These are phyloP conservation scores for Phytoseiulus persimilis DNA, from an alignment of 2,888 invertebrate species.

Conservation along the genomic window DNA sequence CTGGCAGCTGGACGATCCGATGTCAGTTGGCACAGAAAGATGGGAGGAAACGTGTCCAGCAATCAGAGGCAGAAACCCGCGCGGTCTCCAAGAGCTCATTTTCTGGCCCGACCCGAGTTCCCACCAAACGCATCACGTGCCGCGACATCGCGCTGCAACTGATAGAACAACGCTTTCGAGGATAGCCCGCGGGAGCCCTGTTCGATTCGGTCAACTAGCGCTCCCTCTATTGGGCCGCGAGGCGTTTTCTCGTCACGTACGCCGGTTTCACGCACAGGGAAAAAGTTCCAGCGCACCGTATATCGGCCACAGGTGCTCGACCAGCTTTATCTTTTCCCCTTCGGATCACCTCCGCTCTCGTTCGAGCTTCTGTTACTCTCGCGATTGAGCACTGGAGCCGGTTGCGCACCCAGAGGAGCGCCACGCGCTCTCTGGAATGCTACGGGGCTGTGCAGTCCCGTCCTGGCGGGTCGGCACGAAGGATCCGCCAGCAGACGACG, in stretches of 20 bases:
- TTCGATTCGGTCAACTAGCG: background rate
- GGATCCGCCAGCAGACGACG: background rate
- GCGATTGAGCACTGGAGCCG: background rate
- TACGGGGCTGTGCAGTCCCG: background rate
- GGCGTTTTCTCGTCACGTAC: background rate
- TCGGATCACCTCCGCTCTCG: background rate
- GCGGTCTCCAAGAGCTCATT: too few relatives aligned
- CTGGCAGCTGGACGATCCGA: too few relatives aligned
- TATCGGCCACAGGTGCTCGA: background rate
- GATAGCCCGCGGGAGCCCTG: background rate
- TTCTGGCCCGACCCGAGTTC: too few relatives aligned
- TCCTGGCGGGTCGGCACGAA: background rate
- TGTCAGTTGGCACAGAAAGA: too few relatives aligned
- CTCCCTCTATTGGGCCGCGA: background rate
- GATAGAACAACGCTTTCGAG: background rate
- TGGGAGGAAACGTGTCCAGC: too few relatives aligned
- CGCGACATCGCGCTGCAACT: background rate
- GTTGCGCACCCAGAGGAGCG: background rate
- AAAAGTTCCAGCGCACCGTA: background rate
- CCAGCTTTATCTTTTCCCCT: background rate
- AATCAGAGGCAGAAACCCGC: too few relatives aligned
- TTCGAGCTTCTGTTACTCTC: background rate
- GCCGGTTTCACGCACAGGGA: background rate
- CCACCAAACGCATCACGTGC: too few relatives aligned
- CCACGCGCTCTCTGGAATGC: background rate